Evolutionary conservation across 2,888 invertebrate species (phyloP).

Genomic region (Leucophora obtusa): DNA sequence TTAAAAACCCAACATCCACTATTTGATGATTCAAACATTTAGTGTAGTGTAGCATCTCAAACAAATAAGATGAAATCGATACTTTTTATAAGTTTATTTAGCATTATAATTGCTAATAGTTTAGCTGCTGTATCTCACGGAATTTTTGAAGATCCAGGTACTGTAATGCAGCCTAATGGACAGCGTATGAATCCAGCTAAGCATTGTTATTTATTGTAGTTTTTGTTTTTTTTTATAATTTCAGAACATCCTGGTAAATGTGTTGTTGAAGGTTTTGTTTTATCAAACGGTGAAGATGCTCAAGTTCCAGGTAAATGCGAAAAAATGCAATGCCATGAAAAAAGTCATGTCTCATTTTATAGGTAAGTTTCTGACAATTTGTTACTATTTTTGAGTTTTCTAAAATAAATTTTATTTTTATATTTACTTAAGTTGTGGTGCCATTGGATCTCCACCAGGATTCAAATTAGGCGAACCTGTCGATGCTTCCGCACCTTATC

Average conservation of each 20-base stretch:
- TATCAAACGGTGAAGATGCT: conserved; percentile 6
- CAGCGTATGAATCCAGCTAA: no score
- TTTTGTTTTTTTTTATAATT: background rate
- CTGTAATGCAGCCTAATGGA: no score
- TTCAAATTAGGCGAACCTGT: background rate
- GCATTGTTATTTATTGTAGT: no score
- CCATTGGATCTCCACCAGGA: background rate
- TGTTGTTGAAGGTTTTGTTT: background rate
- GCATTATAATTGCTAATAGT: background rate
- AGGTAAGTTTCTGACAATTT: conserved; percentile 5
- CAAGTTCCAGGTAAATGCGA: background rate
- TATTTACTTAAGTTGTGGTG: conserved; percentile 1
- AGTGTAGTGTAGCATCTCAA: conserved; percentile 7
- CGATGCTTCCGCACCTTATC: conserved; percentile 2
- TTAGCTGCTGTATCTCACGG: background rate
- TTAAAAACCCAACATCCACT: no score
- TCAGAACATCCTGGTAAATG: conserved; percentile 34
- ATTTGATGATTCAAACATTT: background rate
- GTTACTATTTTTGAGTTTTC: background rate
- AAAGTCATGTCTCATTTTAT: background rate
- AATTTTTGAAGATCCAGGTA: conserved; percentile 5
- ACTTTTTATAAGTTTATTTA: background rate
- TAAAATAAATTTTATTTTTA: background rate
- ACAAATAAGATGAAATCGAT: conserved; percentile 27
- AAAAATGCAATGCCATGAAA: background rate